phyloP scores from a whole-genome alignment of 2,888 invertebrate species.

The Lysandra bellargus region DNA sequence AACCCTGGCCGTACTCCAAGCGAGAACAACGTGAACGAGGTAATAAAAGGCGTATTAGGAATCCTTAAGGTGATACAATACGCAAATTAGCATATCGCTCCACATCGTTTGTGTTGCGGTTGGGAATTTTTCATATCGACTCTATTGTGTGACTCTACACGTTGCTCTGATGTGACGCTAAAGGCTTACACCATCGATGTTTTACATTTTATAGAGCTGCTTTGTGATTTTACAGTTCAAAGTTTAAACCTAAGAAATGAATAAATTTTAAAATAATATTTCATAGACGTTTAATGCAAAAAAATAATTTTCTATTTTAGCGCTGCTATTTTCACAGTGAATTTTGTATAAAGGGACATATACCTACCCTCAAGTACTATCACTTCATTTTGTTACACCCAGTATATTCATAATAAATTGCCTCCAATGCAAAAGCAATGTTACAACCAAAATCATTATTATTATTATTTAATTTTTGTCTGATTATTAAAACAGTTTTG shows the following conservation, averaged over 20 bases:
- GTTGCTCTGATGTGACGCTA: background rate
- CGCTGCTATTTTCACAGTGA: no score
- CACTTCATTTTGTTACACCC: background rate
- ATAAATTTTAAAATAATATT: no score
- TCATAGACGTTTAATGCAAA: no score
- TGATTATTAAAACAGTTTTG: background rate
- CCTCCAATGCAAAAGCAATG: background rate
- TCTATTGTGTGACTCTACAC: constrained; percentile 9
- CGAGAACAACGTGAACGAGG: background rate
- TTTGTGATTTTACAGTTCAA: background rate
- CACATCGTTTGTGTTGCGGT: constrained; percentile 5
- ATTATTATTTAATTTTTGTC: no score
- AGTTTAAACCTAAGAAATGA: no score
- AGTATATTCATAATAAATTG: background rate
- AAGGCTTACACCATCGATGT: background rate
- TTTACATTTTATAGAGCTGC: background rate
- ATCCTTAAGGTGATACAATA: background rate
- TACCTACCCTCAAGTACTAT: no score
- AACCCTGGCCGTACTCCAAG: background rate
- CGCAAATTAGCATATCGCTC: background rate
- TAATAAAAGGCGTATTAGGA: background rate
- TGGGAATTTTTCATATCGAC: constrained; percentile 12
- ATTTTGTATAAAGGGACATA: no score
- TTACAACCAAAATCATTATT: background rate
- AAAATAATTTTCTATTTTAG: no score